Evolutionary conservation across 2,888 invertebrate species (phyloP).

Genomic region (Cyaniris semiargus): DNA sequence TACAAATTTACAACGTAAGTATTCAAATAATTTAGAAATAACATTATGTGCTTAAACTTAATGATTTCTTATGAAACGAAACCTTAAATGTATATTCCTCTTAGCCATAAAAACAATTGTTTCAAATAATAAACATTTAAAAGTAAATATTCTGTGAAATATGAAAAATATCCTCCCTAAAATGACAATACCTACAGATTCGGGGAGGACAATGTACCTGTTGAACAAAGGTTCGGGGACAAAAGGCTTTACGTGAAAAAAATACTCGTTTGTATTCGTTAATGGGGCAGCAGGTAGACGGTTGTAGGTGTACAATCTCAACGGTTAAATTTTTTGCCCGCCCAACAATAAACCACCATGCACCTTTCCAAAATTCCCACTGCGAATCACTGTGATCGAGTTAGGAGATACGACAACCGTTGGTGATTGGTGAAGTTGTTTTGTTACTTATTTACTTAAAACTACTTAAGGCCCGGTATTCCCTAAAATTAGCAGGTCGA

Average conservation of each 20-base stretch:
- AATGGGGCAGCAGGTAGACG: conserved; percentile 75
- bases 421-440: conserved; percentile 11
- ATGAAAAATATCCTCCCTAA: conserved; percentile 8
- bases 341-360: conserved; percentile 52
- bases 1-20: too few species aligned
- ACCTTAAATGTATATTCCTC: background rate
- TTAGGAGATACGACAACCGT: conserved; percentile 29
- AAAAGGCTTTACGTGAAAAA: conserved; percentile 62
- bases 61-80: background rate
- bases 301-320: conserved; percentile 74
- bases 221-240: conserved; percentile 61
- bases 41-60: background rate
- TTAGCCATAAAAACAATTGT: conserved; percentile 11
- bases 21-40: background rate
- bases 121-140: background rate
- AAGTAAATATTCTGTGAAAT: conserved; percentile 23
- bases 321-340: conserved; percentile 54
- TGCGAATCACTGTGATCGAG: conserved; percentile 41
- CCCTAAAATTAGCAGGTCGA: too few species aligned
- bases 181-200: conserved; percentile 21
- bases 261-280: conserved; percentile 69
- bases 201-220: conserved; percentile 28
- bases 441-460: background rate
- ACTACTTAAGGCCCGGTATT: too few species aligned
- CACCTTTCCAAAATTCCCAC: conserved; percentile 74